Conservation (phyloP, 2,113 vertebrate species). For the Chaenogobius annularis region DNA sequence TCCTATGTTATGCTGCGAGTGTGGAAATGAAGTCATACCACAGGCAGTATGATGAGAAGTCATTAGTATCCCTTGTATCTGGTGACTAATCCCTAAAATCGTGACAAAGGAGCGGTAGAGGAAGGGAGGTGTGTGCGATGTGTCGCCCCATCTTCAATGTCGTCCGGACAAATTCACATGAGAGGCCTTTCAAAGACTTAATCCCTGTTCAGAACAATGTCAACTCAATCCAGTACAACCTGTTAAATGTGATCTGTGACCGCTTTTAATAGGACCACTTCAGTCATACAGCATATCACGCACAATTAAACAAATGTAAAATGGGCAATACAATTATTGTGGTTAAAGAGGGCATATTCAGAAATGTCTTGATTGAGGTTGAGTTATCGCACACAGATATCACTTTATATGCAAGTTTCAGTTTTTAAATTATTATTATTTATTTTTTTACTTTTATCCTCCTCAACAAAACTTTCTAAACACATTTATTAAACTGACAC, state of each 20-base stretch:
- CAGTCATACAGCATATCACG: not conserved
- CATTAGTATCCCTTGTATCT: conserved; percentile 70
- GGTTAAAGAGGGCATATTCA: too few species aligned
- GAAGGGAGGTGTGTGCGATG: conserved; percentile 25
- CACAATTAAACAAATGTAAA: not conserved
- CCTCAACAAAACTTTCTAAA: too few species aligned
- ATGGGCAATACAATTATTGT: too few species aligned
- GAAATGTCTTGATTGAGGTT: too few species aligned
- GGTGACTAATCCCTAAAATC: conserved; percentile 71
- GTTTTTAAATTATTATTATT: too few species aligned
- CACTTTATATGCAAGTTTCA: too few species aligned
- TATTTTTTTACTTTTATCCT: too few species aligned
- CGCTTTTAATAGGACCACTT: too few species aligned
- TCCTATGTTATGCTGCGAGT: conserved; percentile 60
- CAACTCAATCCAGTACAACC: conserved; percentile 24
- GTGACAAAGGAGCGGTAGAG: conserved; percentile 50
- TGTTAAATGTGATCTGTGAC: conserved; percentile 11
- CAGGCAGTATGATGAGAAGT: conserved; percentile 68
- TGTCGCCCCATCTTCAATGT: conserved; percentile 26
- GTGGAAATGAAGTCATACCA: conserved; percentile 69
- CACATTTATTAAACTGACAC: too few species aligned
- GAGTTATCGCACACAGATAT: too few species aligned
- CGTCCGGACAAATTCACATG: conserved; percentile 29
- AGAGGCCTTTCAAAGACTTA: conserved; percentile 38
- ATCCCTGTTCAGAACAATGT: conserved; percentile 40